Evolutionary conservation across 1,140 invertebrate genomes (phyloP).

Genomic region (Sminthurides bifidus): DNA sequence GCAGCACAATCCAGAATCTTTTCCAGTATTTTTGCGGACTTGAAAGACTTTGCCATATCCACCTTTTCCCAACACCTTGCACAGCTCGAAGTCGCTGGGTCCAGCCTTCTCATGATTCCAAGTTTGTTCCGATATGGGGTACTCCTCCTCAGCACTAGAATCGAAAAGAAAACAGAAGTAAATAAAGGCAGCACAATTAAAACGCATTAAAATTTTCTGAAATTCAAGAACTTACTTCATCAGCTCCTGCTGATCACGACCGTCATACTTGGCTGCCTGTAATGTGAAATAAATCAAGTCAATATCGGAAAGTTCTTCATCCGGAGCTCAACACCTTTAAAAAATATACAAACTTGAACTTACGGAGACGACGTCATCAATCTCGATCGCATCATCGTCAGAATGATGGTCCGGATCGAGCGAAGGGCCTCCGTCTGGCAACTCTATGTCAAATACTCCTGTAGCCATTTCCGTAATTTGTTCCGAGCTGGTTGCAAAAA

Average conservation of each 20-base stretch:
- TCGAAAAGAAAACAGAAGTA: conserved; percentile 1
- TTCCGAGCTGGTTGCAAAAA: no score
- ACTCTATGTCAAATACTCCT: conserved; percentile 74
- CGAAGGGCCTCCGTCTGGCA: conserved; percentile 57
- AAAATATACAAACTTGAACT: not conserved
- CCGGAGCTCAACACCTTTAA: not conserved
- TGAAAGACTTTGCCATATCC: conserved; percentile 98
- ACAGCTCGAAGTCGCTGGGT: conserved; percentile 89
- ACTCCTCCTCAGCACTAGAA: conserved; percentile 47
- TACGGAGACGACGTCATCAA: conserved; percentile 38
- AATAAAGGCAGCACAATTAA: not conserved
- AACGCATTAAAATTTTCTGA: not conserved
- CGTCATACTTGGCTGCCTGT: conserved; percentile 25
- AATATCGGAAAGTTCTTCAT: not conserved
- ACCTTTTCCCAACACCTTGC: conserved; percentile 94
- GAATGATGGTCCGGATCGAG: conserved; percentile 58
- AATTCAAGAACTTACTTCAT: conserved; percentile 27
- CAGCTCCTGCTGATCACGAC: conserved; percentile 26
- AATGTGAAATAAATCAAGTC: conserved; percentile 4
- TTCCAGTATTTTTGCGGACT: conserved; percentile 82
- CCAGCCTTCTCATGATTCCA: conserved; percentile 82
- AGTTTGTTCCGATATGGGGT: conserved; percentile 77
- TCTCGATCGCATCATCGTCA: conserved; percentile 61
- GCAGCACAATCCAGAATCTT: not conserved
- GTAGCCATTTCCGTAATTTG: no score